These are phyloP conservation scores for Sternarchorhynchus goeldii DNA, from an alignment of 2,797 vertebrate species.

Conservation along the genomic window DNA sequence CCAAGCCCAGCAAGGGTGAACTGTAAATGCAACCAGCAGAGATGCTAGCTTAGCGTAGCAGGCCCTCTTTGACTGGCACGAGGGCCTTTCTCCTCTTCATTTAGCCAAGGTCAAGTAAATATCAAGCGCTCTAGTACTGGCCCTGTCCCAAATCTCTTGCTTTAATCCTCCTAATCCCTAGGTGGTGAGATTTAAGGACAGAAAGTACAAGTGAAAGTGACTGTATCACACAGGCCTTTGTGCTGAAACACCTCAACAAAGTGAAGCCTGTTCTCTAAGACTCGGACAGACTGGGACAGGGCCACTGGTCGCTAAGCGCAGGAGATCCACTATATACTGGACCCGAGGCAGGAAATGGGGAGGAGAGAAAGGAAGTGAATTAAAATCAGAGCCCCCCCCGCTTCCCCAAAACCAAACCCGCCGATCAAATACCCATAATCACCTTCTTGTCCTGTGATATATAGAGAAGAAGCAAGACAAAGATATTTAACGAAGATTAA, in stretches of 20 bases:
- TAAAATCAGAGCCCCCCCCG: slow-evolving; percentile 5
- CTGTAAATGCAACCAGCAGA: not conserved
- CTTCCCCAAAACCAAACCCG: not conserved
- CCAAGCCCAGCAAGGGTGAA: not conserved
- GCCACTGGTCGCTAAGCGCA: not conserved
- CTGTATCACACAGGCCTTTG: not conserved
- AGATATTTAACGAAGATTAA: slow-evolving; percentile 63
- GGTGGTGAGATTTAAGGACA: not conserved
- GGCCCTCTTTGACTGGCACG: too few species aligned
- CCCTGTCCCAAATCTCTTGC: not conserved
- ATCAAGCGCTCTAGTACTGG: not conserved
- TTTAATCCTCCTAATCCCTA: not conserved
- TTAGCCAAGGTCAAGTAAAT: slow-evolving; percentile 23
- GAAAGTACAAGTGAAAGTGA: not conserved
- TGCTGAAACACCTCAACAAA: not conserved
- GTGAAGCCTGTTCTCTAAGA: not conserved
- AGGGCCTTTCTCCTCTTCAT: slow-evolving; percentile 1
- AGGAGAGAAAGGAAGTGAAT: slow-evolving; percentile 1
- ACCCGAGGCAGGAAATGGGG: slow-evolving; percentile 24
- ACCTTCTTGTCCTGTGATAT: slow-evolving; percentile 85
- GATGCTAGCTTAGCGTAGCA: not conserved
- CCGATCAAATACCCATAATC: slow-evolving; percentile 64
- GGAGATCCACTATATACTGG: slow-evolving; percentile 12
- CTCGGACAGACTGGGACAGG: slow-evolving; percentile 14
- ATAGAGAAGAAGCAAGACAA: slow-evolving; percentile 72